Base-by-base conservation (phyloP, 2,113 vertebrate genomes). In the Embiotoca jacksoni region DNA sequence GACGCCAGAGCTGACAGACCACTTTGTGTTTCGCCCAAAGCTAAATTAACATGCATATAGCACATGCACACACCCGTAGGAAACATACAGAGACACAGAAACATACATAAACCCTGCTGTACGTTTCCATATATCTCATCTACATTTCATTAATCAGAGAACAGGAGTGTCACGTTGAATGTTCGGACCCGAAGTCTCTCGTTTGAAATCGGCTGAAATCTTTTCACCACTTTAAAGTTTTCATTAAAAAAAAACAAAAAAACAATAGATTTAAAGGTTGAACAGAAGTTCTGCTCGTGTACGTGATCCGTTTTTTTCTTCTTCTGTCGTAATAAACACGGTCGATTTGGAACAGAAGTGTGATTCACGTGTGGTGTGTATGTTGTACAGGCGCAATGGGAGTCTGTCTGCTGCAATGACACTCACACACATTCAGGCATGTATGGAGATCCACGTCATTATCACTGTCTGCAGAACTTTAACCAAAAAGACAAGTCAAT, bases 1-100 rank as follows among this genome's bases (percentile, higher is more conserved):
- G 52, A 71, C 8, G 65, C 23, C 15, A 5, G 36, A 76, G 85
- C 89, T 95, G 91, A 95, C 94, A 72, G 66, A 78, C 30, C 56
- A 68, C 72, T 67, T 64, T 32, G 7, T 53, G 53, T 53, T 77
- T 47, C 61, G 56, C 64, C 6, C 7, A 11, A 57, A 7, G 37
- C 23, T 36, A 15, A 61, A 76, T 75, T 69, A 69, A 39, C n/a
- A 52, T 15, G n/a, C n/a, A 52, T 16, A 52, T 4, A 59, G 32
- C 9, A 71, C 64, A 61, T 39, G 58, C 0, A 5, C 30, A 56
- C 55, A 77, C 14, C 30, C 55, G 59, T 16, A 53, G 35, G 50
- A 9, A 39, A 15, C 31, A 65, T 35, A 23, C 36, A 68, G 75
- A 70, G n/a, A 72, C 41, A 73, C 5, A 15, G 23, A 52, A 23